Conservation (phyloP, 2,888 invertebrate genomes). For the Labia minor region DNA sequence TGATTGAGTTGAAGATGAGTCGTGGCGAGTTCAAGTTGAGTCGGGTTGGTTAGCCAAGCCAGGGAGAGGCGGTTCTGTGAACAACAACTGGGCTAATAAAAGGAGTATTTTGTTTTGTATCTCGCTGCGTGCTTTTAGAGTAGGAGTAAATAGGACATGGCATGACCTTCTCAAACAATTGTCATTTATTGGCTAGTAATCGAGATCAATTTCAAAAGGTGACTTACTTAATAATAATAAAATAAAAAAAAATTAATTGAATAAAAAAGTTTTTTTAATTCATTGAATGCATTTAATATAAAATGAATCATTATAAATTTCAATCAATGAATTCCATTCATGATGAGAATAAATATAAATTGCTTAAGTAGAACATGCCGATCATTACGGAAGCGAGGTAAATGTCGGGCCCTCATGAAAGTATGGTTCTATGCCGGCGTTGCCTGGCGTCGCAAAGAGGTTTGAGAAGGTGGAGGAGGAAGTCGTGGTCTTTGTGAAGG, state of each 20-base stretch:
- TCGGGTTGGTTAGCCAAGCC: slow-evolving; percentile 13
- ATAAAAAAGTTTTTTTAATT: too few species aligned
- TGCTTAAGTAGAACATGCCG: not conserved
- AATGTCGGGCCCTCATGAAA: not conserved
- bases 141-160: not conserved
- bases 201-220: too few species aligned
- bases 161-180: slow-evolving; percentile 1
- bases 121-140: not conserved
- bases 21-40: not conserved
- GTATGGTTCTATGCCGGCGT: not conserved
- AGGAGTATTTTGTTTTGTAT: not conserved
- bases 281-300: too few species aligned
- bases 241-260: too few species aligned
- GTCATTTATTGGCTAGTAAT: not conserved
- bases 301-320: too few species aligned
- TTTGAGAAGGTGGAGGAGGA: slow-evolving; percentile 1
- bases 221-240: too few species aligned
- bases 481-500: slow-evolving; percentile 1
- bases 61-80: slow-evolving; percentile 13
- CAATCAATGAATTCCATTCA: too few species aligned
- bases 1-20: not conserved
- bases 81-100: not conserved
- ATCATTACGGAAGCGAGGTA: not conserved
- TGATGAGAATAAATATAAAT: too few species aligned
- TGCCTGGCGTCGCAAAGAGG: not conserved